Evolutionary conservation across 2,888 invertebrate species (phyloP), one percentile per base, ranked within the genome.

Genomic region (Boloria selene): DNA sequence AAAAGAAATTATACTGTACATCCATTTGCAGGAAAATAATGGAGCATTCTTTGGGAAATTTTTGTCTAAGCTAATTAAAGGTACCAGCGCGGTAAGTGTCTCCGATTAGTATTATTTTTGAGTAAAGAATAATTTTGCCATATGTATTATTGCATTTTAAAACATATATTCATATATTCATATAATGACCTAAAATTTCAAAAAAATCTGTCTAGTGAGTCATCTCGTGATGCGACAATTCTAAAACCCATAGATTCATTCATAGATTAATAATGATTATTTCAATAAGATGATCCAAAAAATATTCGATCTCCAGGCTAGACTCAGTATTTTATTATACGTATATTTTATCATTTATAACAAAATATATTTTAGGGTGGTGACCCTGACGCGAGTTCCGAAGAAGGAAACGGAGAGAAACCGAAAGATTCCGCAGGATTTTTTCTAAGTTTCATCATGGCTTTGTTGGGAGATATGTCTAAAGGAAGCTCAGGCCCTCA

Each of bases 21-120:
- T 38, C 53, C 51, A 68, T 69, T 79, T 84, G 26, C 86, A 93
- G 93, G 77, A 88, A 80, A 92, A 92, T 71, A 93, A 93, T 65
- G 93, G 93, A 0, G 86, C 81, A 4, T 92, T 90, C 75, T 86
- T 93, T 72, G 93, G 93, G 59, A 88, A 79, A 55, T 87, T 93
- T 18, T 65, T 90, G 62, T 86, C 89, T 0, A 87, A 85, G 73
- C 74, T 93, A 60, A 68, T 92, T 3, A 88, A 85, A 77, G 93
- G 92, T 49, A 86, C 83, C 3, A 93, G 92, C 65, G 88, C 87
- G 77, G 93, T 92, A 78, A 77, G 90, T 64, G 22, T 6, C 7
- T 50, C 1, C 7, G 5, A 31, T 7, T 38, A 10, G 2, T 10
- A 38, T 38, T 22, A 22, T 22, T 22, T 22, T 3, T 3, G 22